A percentile compares a stretch with the other conserved stretches of the same genome.
Conservation (phyloP, 2,888 invertebrate genomes). For the Protodeltote pygarga region DNA sequence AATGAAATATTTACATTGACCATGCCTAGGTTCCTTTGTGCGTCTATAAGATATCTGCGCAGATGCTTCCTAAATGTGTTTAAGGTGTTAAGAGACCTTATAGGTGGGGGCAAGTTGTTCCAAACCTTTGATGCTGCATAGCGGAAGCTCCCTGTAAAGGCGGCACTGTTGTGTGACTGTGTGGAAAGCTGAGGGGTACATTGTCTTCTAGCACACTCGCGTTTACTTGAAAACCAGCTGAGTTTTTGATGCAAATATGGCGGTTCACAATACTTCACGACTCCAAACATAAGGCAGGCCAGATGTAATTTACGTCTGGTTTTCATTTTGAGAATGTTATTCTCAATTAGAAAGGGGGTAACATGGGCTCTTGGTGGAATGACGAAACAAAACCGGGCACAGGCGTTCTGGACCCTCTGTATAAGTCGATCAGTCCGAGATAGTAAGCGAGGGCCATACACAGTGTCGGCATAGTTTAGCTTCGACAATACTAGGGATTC, state of each 20-base stretch:
- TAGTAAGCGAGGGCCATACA: neutral
- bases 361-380: conserved; percentile 16
- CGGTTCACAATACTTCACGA: neutral
- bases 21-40: no score
- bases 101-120: conserved; percentile 1
- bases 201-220: neutral
- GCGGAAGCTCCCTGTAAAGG: neutral
- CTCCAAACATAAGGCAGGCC: neutral
- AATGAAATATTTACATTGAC: no score
- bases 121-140: neutral
- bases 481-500: neutral
- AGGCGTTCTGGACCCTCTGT: conserved; percentile 24
- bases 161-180: neutral
- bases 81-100: no score
- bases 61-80: no score
- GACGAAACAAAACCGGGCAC: conserved; percentile 19
- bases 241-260: neutral
- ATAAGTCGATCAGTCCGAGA: neutral
- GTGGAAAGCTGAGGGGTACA: neutral
- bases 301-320: neutral
- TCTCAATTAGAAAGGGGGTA: conserved; percentile 14
- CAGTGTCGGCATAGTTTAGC: neutral
- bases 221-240: no score
- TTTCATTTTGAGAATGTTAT: conserved; percentile 5
- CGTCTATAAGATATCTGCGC: no score